Conservation (phyloP, 2,888 invertebrate species). For the Ephialtes manifestator region DNA sequence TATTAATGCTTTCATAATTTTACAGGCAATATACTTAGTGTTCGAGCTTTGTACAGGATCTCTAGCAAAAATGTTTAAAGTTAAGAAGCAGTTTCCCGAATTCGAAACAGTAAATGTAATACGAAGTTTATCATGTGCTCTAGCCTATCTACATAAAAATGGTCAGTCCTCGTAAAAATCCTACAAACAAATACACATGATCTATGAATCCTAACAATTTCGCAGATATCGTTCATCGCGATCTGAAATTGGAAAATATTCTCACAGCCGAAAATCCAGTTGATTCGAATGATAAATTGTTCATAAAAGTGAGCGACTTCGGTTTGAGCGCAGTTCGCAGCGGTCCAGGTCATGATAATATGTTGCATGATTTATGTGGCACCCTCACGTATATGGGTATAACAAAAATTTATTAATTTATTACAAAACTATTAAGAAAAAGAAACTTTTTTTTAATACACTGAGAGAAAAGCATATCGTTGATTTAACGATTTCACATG, state of each 20-base stretch:
- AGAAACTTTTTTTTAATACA: too few species aligned
- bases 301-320: conserved; percentile 88
- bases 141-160: conserved; percentile 86
- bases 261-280: conserved; percentile 86
- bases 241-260: conserved; percentile 86
- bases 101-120: conserved; percentile 82
- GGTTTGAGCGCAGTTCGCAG: conserved; percentile 87
- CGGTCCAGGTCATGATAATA: conserved; percentile 86
- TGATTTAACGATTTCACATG: too few species aligned
- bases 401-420: not conserved
- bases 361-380: conserved; percentile 88
- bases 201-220: not conserved
- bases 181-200: conserved; percentile 3
- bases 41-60: conserved; percentile 87
- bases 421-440: too few species aligned
- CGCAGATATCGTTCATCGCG: conserved; percentile 86
- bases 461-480: too few species aligned
- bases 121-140: conserved; percentile 83
- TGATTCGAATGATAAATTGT: conserved; percentile 85
- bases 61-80: conserved; percentile 84
- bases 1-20: not conserved
- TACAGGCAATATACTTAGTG: conserved; percentile 87
- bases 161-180: conserved; percentile 76
- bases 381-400: conserved; percentile 88
- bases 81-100: conserved; percentile 82